A percentile compares a stretch with the other conserved stretches of the same genome.
phyloP scores from a whole-genome alignment of 2,113 vertebrate species.

The Entelurus aequoreus region DNA sequence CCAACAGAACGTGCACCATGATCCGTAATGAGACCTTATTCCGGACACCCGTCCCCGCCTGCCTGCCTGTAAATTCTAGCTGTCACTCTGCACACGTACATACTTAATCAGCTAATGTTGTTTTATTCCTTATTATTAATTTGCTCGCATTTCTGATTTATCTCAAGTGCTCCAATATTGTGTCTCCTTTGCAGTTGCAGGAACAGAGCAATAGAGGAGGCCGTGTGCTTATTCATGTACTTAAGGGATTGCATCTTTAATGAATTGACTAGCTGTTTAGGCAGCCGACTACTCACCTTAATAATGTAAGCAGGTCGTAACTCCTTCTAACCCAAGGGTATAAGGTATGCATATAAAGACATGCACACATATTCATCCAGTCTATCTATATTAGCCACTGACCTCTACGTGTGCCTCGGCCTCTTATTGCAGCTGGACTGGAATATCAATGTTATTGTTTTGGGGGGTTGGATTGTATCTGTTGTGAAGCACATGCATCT shows the following conservation, averaged over 20 bases:
- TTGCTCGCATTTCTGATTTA: constrained; percentile 66
- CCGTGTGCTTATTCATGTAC: constrained; percentile 64
- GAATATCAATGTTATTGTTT: constrained; percentile 52
- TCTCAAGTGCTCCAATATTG: constrained; percentile 60
- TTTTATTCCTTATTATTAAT: constrained; percentile 72
- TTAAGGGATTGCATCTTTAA: constrained; percentile 72
- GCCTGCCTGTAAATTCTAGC: constrained; percentile 63
- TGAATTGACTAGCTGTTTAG: constrained; percentile 72
- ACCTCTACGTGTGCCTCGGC: constrained; percentile 50
- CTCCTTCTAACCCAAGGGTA: constrained; percentile 67
- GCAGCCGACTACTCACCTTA: constrained; percentile 69
- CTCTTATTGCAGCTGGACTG: constrained; percentile 35
- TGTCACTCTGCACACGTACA: constrained; percentile 61
- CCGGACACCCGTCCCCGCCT: constrained; percentile 53
- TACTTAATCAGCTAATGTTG: constrained; percentile 74
- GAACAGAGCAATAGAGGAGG: constrained; percentile 41
- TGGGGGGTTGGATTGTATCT: constrained; percentile 11
- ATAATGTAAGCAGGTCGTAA: constrained; percentile 69
- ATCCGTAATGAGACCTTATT: constrained; percentile 67
- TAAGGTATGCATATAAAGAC: constrained; percentile 44
- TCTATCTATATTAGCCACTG: constrained; percentile 50
- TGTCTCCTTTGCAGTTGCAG: constrained; percentile 62
- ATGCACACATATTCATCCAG: constrained; percentile 30
- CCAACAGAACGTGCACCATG: constrained; percentile 21
- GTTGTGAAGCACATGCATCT: constrained; percentile 4